Base-by-base conservation (phyloP, 1,140 invertebrate genomes). In the Dendrolimus punctatus region DNA sequence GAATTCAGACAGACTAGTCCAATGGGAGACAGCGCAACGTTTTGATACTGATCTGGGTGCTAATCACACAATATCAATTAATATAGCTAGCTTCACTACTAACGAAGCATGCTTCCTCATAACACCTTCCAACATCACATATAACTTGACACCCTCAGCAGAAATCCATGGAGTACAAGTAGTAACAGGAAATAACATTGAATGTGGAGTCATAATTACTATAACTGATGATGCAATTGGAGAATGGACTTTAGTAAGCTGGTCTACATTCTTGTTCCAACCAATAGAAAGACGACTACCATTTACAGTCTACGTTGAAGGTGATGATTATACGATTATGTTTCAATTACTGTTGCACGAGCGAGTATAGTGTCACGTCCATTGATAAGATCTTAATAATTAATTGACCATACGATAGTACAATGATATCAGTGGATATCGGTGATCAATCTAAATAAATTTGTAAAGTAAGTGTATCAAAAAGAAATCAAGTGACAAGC, bases 291-390 rank as follows among this genome's bases (percentile, higher is more conserved):
- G 38, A 49, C 39, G 37, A 49, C 40, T 49, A 49, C 5, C 39
- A 3, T 49, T 49, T n/a, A 49, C 48, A 39, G 40, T 40, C 48
- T 40, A 49, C 7, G 23, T 49, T 36, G 46, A 46, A 23, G 10
- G 8, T 9, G 10, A 49, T 40, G 39, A 39, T 49, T 10, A 37
- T 6, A 49, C 9, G 47, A 49, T 49, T 49, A 49, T 38, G 4
- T 37, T 49, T 23, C 23, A 49, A 49, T 49, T 49, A 49, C 40
- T 46, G 23, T 8, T 9, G 10, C 39, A 9, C 48, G 48, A 40
- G 40, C 48, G 48, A 38, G 38, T 49, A 49, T 49, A 38, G 0
- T 40, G 48, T 49, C 48, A 49, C 48, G 48, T 49, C 39, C 40
- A 6, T 10, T 6, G 48, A 49, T 49, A 49, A 49, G 37, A 49